Evolutionary conservation across 2,113 vertebrate genomes (phyloP).

Genomic region (Aleadryas rufinucha): DNA sequence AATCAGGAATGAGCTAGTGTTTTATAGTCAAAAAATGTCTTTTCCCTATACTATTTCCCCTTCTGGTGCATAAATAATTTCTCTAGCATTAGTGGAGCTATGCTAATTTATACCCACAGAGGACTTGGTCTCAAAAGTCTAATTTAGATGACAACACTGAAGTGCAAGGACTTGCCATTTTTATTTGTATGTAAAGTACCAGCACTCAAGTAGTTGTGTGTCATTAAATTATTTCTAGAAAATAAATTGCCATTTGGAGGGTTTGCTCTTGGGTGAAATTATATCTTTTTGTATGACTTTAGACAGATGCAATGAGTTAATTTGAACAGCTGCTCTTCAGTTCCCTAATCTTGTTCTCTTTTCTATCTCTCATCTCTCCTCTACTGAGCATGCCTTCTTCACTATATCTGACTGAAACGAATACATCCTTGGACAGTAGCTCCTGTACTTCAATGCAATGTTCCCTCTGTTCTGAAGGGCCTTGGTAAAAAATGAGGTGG

Average conservation of each 20-base stretch:
- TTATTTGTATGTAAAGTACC: conserved; percentile 47
- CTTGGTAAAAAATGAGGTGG: neutral
- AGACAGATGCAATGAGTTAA: conserved; percentile 45
- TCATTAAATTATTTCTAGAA: conserved; percentile 51
- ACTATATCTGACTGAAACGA: neutral
- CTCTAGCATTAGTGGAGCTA: neutral
- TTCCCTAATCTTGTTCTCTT: neutral
- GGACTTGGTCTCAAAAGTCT: conserved; percentile 34
- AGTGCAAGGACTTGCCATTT: conserved; percentile 5
- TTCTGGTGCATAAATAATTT: conserved; percentile 39
- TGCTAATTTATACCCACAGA: conserved; percentile 36
- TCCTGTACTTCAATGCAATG: neutral
- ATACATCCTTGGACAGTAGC: neutral
- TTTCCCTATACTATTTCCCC: neutral
- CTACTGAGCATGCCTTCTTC: neutral
- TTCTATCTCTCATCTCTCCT: neutral
- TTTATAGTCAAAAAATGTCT: conserved; percentile 10
- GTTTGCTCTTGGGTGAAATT: conserved; percentile 35
- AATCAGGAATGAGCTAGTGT: neutral
- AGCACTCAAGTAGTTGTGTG: conserved; percentile 1
- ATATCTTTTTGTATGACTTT: conserved; percentile 31
- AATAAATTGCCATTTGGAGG: conserved; percentile 20
- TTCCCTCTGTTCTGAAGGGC: neutral
- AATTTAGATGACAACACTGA: conserved; percentile 45
- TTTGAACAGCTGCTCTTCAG: conserved; percentile 12